phyloP scores from a whole-genome alignment of 2,113 vertebrate species.

The Antechinus stuartii region DNA sequence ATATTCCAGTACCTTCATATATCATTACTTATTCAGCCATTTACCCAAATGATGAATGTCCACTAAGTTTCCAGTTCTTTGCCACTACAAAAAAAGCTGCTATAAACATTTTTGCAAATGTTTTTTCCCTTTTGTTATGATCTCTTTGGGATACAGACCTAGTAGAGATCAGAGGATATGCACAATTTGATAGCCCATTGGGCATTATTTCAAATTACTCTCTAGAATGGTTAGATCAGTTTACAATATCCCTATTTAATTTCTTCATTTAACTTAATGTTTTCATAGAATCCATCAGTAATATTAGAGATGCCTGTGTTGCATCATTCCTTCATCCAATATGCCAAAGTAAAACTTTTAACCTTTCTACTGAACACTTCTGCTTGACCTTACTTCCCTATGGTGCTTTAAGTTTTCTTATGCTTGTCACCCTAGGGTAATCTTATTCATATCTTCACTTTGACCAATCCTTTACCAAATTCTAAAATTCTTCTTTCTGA shows the following conservation, averaged over 20 bases:
- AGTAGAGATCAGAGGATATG: too few relatives aligned
- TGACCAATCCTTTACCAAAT: background rate
- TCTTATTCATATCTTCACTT: background rate
- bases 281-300: background rate
- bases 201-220: too few relatives aligned
- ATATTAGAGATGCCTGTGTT: background rate
- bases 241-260: background rate
- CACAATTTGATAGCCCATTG: too few relatives aligned
- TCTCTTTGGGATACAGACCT: too few relatives aligned
- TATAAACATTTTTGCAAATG: too few relatives aligned
- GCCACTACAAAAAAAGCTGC: too few relatives aligned
- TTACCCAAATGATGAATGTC: too few relatives aligned
- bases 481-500: background rate
- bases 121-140: too few relatives aligned
- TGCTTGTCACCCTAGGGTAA: background rate
- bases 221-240: too few relatives aligned
- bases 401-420: background rate
- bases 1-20: too few relatives aligned
- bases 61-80: too few relatives aligned
- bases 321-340: background rate
- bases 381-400: background rate
- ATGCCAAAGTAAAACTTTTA: background rate
- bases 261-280: background rate
- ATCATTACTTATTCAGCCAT: too few relatives aligned
- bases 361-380: background rate